Base-by-base conservation (phyloP, 2,888 invertebrate genomes). In the Panzeria rudis region DNA sequence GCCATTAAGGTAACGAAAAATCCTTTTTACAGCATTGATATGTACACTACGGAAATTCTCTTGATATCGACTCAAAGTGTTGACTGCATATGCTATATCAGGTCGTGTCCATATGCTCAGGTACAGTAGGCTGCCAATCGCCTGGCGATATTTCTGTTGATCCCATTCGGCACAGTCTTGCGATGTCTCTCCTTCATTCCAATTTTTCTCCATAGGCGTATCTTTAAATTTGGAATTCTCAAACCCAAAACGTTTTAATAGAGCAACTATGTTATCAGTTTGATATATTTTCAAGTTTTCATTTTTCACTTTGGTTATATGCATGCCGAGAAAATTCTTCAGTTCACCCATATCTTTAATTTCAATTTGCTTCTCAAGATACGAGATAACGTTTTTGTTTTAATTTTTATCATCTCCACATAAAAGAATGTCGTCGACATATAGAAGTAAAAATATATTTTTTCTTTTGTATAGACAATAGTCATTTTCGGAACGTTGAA, bases 21-120 rank as follows among this genome's bases (percentile, higher is more conserved):
- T 23, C 41, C 15, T 38, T 17, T 61, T 61, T n/a, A 61, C 61
- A 13, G 61, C 35, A 61, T 61, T 61, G 15, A 61, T 35, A 17
- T 59, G 9, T 59, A 59, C 17, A 35, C 35, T 59, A 9, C 32
- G 7, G 13, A 35, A 59, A 35, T 59, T 59, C n/a, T 64, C 44
- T 20, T 64, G 41, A 64, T 64, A 25, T 64, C 44, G 9, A 41
- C 41, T 47, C 44, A 47, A 47, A 47, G 44, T n/a, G n/a, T 69
- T 6, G 69, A 52, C 23, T n/a, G n/a, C n/a, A n/a, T n/a, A n/a
- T n/a, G n/a, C n/a, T n/a, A n/a, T n/a, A n/a, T n/a, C n/a, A n/a
- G 59, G 77, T 71, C 71, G 25, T 4, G 61, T 59, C 52, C 76
- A 82, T 15, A 83, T 54, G 52, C 75, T 59, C 4, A 35, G 2